phyloP scores from a whole-genome alignment of 23 tunicate genomes.

The Oikopleura vanhoeffeni region DNA sequence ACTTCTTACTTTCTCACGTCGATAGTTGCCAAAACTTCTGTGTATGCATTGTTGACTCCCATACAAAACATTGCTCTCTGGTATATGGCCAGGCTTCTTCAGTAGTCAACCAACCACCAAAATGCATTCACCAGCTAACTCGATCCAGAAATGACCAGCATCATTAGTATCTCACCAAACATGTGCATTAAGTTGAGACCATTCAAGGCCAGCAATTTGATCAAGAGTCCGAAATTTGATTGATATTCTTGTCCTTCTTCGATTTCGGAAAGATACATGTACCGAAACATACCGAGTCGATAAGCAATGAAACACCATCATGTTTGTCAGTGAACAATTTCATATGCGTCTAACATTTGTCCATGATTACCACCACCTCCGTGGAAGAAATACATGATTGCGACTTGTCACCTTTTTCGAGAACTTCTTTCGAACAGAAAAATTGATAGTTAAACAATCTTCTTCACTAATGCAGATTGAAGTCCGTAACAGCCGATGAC shows the following conservation, averaged over 20 bases:
- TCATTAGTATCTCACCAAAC: neutral
- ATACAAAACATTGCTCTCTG: no score
- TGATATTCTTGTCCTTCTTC: conserved; percentile 1
- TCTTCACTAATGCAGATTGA: neutral
- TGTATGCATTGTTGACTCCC: neutral
- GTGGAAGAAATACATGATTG: neutral
- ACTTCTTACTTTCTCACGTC: no score
- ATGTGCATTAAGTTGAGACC: no score
- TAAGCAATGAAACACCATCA: conserved; percentile 3
- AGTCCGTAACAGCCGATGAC: no score
- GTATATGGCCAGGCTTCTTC: neutral
- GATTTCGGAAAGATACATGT: neutral
- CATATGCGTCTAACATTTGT: neutral
- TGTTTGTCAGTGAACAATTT: neutral
- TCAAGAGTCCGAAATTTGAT: neutral
- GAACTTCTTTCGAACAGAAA: no score
- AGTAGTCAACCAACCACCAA: neutral
- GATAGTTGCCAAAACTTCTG: no score
- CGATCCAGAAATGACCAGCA: neutral
- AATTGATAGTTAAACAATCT: neutral
- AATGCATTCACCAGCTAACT: neutral
- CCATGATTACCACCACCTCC: neutral
- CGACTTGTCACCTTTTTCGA: no score
- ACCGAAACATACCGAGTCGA: neutral
- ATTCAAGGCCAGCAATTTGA: no score